Evolutionary conservation across 2,113 vertebrate genomes (phyloP), one percentile per base, ranked within the genome.

Genomic region (Sinocyclocheilus maitianheensis): DNA sequence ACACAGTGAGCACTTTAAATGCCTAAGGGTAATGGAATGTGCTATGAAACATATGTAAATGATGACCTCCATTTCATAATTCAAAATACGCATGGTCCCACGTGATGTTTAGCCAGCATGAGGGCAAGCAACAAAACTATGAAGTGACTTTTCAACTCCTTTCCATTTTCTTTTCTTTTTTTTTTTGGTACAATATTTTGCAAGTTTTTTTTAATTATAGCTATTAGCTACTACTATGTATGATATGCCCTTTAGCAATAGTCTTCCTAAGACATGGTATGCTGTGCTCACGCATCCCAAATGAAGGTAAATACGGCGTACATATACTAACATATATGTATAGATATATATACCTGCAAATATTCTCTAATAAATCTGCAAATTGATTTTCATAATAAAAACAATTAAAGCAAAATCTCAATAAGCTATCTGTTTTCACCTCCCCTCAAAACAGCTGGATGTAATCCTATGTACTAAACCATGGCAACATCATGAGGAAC

Each of bases 371-470:
- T 20, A 90, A 92, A 93, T 90, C 92, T 94, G 93, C 91, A 93
- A 93, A 95, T 93, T 92, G 90, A 94, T 93, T 94, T 94, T 94
- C 88, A 87, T 93, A 95, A 95, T 95, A 94, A 95, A 94, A 94
- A 86, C 89, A 86, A 87, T 51, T 22, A n/a, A 55, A 69, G 20
- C 60, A 63, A 40, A 55, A 69, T 34, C n/a, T n/a, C 16, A 10
- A 10, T 46, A 2, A 43, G 43, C 4, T 77, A 86, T 62, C 40
- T 46, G 14, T 18, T 55, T 48, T 76, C 18, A 10, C 13, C 24
- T 16, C 37, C 46, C 11, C 26, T 69, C 86, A 55, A 81, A 81
- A 81, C 90, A 90, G 89, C 90, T 91, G 88, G 88, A 91, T 24
- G 10, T 74, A 87, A 85, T 86, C 92, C 91, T 87, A 88, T 91